Conservation (phyloP, 2,888 invertebrate species). For the Nasonia oneida region DNA sequence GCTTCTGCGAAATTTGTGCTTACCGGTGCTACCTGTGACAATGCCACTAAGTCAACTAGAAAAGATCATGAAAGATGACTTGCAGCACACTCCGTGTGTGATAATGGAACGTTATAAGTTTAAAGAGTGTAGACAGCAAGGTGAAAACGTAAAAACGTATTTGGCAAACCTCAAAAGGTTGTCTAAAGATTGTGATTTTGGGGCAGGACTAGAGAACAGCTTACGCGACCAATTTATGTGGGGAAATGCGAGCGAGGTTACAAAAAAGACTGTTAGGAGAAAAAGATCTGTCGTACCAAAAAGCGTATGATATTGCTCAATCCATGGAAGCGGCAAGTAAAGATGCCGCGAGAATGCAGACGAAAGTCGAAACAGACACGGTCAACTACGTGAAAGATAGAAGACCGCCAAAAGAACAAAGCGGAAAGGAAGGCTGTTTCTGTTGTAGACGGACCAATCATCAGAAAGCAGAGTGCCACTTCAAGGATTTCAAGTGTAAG, state of each 20-base stretch:
- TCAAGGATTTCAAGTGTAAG: not conserved
- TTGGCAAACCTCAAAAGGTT: too few species aligned
- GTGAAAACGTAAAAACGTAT: too few species aligned
- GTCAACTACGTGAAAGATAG: not conserved
- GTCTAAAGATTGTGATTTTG: not conserved
- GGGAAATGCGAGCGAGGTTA: not conserved
- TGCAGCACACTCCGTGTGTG: too few species aligned
- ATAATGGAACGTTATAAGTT: too few species aligned
- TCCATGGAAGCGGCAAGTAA: not conserved
- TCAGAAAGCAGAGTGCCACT: not conserved
- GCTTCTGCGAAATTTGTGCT: conserved; percentile 55
- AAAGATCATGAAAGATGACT: too few species aligned
- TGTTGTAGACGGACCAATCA: not conserved
- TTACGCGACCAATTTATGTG: conserved; percentile 22
- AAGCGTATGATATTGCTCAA: not conserved
- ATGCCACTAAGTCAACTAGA: conserved; percentile 44
- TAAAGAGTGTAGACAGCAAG: too few species aligned
- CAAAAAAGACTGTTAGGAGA: conserved; percentile 14
- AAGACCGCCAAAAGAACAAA: not conserved
- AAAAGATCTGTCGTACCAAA: not conserved
- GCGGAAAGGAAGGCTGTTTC: not conserved
- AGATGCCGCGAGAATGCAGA: not conserved
- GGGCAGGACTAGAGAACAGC: not conserved
- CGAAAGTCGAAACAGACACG: not conserved
- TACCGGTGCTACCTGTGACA: conserved; percentile 35